Base-by-base conservation (phyloP, 2,888 invertebrate species). In the Pandemis cinnamomeana region DNA sequence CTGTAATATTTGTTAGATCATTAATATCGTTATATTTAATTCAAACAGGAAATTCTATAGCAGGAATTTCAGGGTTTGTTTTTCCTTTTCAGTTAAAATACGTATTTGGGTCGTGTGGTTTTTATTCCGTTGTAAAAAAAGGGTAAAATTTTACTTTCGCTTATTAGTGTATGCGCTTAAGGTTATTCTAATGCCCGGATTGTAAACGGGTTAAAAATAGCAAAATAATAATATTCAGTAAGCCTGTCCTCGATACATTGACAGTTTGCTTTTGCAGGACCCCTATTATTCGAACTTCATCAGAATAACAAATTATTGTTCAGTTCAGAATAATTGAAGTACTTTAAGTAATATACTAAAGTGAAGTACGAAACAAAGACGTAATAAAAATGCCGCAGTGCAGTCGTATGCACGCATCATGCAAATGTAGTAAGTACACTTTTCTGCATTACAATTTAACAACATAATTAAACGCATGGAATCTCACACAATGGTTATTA, bases 341-440 rank as follows among this genome's bases (percentile, higher is more conserved):
- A 11, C 58, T 60, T 20, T 36, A 7, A 20, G 20, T 11, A 48
- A 36, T 36, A 67, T 20, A 41, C 13, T 42, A 66, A 36, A 69
- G 66, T 58, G 68, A 69, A 73, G 42, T 64, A 64, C 60, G 63
- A 64, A 63, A 64, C 27, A 20, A 60, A 27, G 44, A 4, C 46
- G 20, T 13, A 36, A 36, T 20, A 62, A 42, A 69, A 70, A 73
- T 51, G 48, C 7, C 64, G 68, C 72, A 72, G 66, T 73, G 73
- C 70, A n/a, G 53, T 64, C 55, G 1, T 46, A 41, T 51, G 27
- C 69, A n/a, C 48, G 27, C 63, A 63, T 63, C 63, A 69, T 69
- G 51, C 69, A 51, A 63, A 41, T 46, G 27, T 53, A 8, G 55
- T 36, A 36, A 55, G 46, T 62, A 62, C 41, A 5, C 46, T 53